Conservation (phyloP, 2,113 vertebrate species). For the Cyprinodon variegatus region DNA sequence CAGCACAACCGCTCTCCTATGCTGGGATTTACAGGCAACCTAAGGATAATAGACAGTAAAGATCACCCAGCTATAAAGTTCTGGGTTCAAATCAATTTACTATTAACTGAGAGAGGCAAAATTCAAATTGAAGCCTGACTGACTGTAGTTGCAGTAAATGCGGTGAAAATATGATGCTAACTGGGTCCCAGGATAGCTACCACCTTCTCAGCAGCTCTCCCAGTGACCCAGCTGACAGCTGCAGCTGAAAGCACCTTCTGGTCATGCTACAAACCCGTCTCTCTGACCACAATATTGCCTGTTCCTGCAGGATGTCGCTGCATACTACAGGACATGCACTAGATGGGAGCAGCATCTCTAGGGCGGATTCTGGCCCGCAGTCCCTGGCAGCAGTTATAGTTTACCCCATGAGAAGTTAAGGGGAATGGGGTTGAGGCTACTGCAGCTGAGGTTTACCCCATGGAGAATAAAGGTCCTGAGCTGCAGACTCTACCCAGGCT, state of each 20-base stretch:
- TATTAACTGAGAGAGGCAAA: neutral
- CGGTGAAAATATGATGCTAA: conserved; percentile 46
- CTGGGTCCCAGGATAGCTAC: conserved; percentile 15
- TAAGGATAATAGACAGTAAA: conserved; percentile 45
- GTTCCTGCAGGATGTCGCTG: conserved; percentile 53
- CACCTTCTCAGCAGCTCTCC: conserved; percentile 24
- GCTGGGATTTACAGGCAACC: conserved; percentile 80
- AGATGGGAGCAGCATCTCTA: conserved; percentile 58
- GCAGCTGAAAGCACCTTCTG: conserved; percentile 56
- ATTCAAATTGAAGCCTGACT: neutral
- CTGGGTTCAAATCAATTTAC: neutral
- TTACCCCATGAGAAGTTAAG: conserved; percentile 33
- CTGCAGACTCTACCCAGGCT: conserved; percentile 34
- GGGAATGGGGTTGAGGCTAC: conserved; percentile 54
- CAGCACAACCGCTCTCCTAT: conserved; percentile 80
- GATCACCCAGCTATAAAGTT: neutral
- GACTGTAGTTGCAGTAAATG: conserved; percentile 24
- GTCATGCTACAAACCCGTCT: conserved; percentile 29
- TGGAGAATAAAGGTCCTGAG: conserved; percentile 33
- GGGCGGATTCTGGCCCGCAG: conserved; percentile 63
- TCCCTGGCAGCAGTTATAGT: conserved; percentile 59
- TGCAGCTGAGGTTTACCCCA: conserved; percentile 68
- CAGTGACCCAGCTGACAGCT: conserved; percentile 60
- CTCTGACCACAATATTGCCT: conserved; percentile 33
- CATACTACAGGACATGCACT: conserved; percentile 43